Conservation (phyloP, 1,140 invertebrate genomes). For the Euborellia annulipes region DNA sequence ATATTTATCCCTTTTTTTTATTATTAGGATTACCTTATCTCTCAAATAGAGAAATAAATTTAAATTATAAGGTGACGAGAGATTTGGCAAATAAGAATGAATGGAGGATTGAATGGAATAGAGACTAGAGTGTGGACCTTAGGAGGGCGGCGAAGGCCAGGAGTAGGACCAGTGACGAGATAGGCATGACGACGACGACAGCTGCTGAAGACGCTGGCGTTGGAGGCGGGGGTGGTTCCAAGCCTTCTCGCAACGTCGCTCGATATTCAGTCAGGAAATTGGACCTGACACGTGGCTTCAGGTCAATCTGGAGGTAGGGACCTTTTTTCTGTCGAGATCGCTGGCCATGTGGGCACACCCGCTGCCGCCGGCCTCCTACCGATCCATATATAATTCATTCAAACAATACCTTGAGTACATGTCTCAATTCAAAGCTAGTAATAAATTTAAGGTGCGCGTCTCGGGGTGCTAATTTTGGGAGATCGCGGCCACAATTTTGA, state of each 20-base stretch:
- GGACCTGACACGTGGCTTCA: neutral
- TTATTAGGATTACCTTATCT: too few species aligned
- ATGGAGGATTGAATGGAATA: too few species aligned
- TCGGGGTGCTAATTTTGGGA: neutral
- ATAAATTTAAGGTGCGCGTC: neutral
- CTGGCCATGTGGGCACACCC: slow-evolving; percentile 1
- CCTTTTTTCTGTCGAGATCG: neutral
- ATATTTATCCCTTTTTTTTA: too few species aligned
- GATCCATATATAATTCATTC: neutral
- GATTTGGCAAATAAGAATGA: too few species aligned
- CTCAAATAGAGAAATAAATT: too few species aligned
- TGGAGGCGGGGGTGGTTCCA: neutral
- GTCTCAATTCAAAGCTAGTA: neutral
- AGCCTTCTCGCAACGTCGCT: neutral
- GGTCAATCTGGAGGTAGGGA: slow-evolving; percentile 5
- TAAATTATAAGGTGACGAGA: too few species aligned
- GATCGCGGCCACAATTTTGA: neutral
- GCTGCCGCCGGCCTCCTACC: neutral
- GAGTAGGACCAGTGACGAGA: too few species aligned
- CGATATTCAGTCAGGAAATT: slow-evolving; percentile 7
- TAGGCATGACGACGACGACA: too few species aligned
- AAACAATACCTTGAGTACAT: neutral
- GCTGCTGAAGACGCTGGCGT: too few species aligned
- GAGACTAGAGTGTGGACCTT: too few species aligned
- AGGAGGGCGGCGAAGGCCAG: too few species aligned